phyloP scores from a whole-genome alignment of 2,113 vertebrate species.

The Columbina picui region DNA sequence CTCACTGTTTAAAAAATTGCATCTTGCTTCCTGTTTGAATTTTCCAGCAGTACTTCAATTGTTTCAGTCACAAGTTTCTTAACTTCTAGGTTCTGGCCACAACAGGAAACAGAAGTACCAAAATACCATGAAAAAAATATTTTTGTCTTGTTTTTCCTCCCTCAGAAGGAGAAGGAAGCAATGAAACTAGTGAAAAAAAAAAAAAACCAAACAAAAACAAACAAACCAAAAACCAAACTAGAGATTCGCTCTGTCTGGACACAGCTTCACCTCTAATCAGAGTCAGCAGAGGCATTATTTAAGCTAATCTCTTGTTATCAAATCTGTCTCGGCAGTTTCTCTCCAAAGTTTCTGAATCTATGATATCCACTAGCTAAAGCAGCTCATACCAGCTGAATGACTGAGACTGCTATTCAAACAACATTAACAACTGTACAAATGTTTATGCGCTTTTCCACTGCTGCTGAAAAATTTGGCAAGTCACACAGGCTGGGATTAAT shows the following conservation, averaged over 20 bases:
- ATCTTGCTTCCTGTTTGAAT: slow-evolving; percentile 53
- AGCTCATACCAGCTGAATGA: background rate
- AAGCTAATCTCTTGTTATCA: background rate
- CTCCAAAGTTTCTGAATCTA: background rate
- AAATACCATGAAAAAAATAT: slow-evolving; percentile 38
- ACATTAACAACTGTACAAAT: background rate
- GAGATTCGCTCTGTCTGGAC: background rate
- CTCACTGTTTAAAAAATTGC: slow-evolving; percentile 10
- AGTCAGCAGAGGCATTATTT: background rate
- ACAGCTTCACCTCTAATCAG: background rate
- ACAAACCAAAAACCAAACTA: too few relatives aligned
- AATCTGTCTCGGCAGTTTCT: background rate
- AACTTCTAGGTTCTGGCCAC: slow-evolving; percentile 35
- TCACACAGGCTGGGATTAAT: background rate
- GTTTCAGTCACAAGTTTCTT: slow-evolving; percentile 48
- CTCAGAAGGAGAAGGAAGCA: slow-evolving; percentile 28
- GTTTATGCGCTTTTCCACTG: background rate
- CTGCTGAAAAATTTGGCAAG: background rate
- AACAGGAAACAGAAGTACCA: slow-evolving; percentile 64
- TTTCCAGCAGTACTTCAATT: slow-evolving; percentile 43
- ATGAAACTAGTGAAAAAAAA: slow-evolving; percentile 10
- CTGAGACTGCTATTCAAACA: background rate
- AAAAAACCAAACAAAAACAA: too few relatives aligned
- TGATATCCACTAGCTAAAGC: background rate
- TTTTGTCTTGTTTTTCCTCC: slow-evolving; percentile 29